phyloP scores from a whole-genome alignment of 1,140 invertebrate species.

The Orchesella cincta region DNA sequence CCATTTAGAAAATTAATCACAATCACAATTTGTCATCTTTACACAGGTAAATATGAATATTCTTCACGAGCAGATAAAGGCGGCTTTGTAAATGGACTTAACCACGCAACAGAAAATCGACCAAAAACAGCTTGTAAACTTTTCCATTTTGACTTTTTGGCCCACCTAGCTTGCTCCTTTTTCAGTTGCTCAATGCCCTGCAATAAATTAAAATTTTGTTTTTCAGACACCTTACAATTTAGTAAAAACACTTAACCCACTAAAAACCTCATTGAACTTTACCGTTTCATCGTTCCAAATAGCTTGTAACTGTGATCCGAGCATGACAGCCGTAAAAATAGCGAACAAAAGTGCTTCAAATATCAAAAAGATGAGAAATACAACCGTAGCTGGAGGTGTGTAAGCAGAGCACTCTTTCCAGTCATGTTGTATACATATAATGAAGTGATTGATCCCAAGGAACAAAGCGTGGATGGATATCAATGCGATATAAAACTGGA shows the following conservation, averaged over 20 bases:
- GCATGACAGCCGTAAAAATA: slow-evolving; percentile 98
- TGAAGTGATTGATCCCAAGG: slow-evolving; percentile 88
- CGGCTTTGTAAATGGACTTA: slow-evolving; percentile 88
- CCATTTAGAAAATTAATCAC: background rate
- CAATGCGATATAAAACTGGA: slow-evolving; percentile 95
- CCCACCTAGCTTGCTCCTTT: slow-evolving; percentile 88
- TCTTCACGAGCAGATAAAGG: slow-evolving; percentile 54
- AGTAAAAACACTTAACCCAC: no score
- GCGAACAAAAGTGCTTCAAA: slow-evolving; percentile 97
- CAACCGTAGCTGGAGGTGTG: slow-evolving; percentile 92
- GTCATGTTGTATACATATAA: slow-evolving; percentile 87
- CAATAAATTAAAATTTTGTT: slow-evolving; percentile 23
- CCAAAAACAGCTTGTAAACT: slow-evolving; percentile 94
- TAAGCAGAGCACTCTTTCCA: slow-evolving; percentile 90
- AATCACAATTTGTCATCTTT: background rate
- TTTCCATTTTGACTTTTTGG: slow-evolving; percentile 86
- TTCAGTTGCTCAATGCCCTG: slow-evolving; percentile 94
- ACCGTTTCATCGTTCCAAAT: slow-evolving; percentile 99
- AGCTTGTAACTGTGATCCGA: slow-evolving; percentile 93
- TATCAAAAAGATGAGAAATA: slow-evolving; percentile 90
- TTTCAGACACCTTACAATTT: no score
- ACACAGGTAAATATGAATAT: slow-evolving; percentile 20
- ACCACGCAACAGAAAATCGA: slow-evolving; percentile 87
- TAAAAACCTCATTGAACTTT: slow-evolving; percentile 51
- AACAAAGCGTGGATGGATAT: slow-evolving; percentile 93